A percentile compares a stretch with the other conserved stretches of the same genome.
Evolutionary conservation across 2,113 vertebrate species (phyloP).

Genomic region (Salvator merianae): DNA sequence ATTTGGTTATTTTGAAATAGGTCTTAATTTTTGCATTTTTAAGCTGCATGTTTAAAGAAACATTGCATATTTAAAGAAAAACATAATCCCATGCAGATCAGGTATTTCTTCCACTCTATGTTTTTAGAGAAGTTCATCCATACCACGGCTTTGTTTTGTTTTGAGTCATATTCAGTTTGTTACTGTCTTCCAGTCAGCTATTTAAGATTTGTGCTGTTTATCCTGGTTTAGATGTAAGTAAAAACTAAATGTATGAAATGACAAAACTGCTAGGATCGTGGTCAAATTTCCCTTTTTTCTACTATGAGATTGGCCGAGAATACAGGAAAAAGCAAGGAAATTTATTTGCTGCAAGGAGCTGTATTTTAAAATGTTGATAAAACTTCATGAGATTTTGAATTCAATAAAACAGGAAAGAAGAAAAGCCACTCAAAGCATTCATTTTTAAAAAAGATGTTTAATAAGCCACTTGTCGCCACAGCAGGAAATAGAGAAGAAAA

Average conservation of each 20-base stretch:
- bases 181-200: not conserved
- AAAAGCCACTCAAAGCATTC: conserved; percentile 59
- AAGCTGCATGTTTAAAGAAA: no score
- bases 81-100: no score
- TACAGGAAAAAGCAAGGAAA: not conserved
- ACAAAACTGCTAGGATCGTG: not conserved
- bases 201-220: not conserved
- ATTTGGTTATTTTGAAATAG: not conserved
- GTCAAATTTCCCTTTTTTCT: not conserved
- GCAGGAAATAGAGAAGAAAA: conserved; percentile 65
- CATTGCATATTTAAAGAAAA: no score
- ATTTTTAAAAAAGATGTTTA: conserved; percentile 63
- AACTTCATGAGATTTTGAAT: conserved; percentile 45
- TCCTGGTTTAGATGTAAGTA: not conserved
- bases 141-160: not conserved
- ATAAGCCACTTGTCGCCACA: conserved; percentile 66
- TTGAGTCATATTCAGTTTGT: not conserved
- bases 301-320: not conserved
- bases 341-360: not conserved
- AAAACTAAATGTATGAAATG: not conserved
- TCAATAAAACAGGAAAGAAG: conserved; percentile 44
- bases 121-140: not conserved
- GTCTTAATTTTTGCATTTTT: not conserved
- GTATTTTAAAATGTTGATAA: conserved; percentile 47
- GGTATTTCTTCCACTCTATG: not conserved